A percentile compares a stretch with the other conserved stretches of the same genome.
These are phyloP conservation scores for Misgurnus mizolepis DNA, from an alignment of 2,113 vertebrate genomes.

Conservation along the genomic window DNA sequence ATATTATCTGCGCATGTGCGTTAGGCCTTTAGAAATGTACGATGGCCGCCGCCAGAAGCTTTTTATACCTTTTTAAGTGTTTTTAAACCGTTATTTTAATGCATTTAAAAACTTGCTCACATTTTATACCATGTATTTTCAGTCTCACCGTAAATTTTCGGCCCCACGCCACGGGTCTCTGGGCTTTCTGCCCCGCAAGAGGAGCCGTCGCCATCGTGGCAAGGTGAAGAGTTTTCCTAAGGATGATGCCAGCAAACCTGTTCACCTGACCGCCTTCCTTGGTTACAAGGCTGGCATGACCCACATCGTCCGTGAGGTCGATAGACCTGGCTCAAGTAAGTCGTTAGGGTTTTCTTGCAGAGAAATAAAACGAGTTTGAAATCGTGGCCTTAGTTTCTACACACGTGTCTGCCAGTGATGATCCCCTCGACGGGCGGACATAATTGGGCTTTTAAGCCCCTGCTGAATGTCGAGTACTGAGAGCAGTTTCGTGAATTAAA, in stretches of 20 bases:
- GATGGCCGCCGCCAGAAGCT: too few species aligned
- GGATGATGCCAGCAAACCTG: conserved; percentile 91
- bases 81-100: too few species aligned
- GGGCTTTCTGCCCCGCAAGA: conserved; percentile 96
- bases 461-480: conserved; percentile 84
- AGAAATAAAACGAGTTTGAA: not conserved
- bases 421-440: conserved; percentile 80
- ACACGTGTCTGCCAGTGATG: conserved; percentile 70
- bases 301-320: conserved; percentile 95
- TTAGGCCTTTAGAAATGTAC: too few species aligned
- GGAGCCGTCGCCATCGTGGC: conserved; percentile 88
- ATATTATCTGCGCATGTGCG: too few species aligned
- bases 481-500: conserved; percentile 39
- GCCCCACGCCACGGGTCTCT: conserved; percentile 94
- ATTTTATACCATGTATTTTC: too few species aligned
- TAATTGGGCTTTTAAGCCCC: conserved; percentile 64
- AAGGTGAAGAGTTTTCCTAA: conserved; percentile 99
- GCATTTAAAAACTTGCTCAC: too few species aligned
- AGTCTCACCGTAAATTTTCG: conserved; percentile 98
- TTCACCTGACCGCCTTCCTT: conserved; percentile 94
- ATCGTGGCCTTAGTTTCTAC: not conserved
- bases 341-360: conserved; percentile 27
- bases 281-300: conserved; percentile 99
- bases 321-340: conserved; percentile 95
- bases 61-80: too few species aligned